Conservation (phyloP, 1,140 invertebrate genomes). For the Lethrus apterus region DNA sequence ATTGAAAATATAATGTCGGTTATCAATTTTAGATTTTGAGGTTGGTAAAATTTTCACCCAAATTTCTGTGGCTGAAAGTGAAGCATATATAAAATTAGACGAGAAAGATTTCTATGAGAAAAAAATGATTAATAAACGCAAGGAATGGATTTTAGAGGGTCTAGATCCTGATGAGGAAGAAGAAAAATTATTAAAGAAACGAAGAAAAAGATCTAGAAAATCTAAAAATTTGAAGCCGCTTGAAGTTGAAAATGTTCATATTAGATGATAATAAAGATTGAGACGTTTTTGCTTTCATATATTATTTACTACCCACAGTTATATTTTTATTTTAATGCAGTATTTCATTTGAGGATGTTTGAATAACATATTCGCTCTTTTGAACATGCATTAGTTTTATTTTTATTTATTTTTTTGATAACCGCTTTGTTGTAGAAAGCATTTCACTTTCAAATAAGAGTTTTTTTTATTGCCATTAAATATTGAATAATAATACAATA, state of each 20-base stretch:
- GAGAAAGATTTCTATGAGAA: slow-evolving; percentile 87
- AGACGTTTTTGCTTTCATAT: background rate
- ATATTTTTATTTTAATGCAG: no score
- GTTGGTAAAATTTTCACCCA: slow-evolving; percentile 83
- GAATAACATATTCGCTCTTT: no score
- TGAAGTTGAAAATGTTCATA: background rate
- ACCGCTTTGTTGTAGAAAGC: no score
- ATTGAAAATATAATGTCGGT: background rate
- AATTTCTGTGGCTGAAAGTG: slow-evolving; percentile 81
- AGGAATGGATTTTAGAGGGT: slow-evolving; percentile 79
- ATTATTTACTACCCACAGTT: no score
- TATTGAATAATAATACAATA: no score
- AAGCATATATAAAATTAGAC: slow-evolving; percentile 87
- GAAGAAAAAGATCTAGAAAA: slow-evolving; percentile 41
- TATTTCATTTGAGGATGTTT: no score
- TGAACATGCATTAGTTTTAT: no score
- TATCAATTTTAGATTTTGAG: slow-evolving; percentile 60
- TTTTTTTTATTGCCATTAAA: no score
- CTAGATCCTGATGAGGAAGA: slow-evolving; percentile 73
- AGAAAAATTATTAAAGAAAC: slow-evolving; percentile 46
- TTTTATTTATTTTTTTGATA: no score
- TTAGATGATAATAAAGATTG: background rate
- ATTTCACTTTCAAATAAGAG: no score
- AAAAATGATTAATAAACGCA: slow-evolving; percentile 79
- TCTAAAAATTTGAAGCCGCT: no score